phyloP scores from a whole-genome alignment of 2,888 invertebrate genomes.

The Acronicta aceris region DNA sequence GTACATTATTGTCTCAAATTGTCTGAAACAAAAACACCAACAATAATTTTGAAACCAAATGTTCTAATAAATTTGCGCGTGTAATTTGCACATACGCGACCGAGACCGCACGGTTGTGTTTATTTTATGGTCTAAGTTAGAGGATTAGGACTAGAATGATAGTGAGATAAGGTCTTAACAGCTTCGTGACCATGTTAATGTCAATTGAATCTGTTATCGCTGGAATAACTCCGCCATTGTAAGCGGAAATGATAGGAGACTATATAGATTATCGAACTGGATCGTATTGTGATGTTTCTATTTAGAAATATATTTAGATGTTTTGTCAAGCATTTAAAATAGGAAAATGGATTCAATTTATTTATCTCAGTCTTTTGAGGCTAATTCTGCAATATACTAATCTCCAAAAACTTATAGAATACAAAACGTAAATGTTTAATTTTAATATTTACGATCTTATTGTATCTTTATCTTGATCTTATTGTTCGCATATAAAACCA shows the following conservation, averaged over 20 bases:
- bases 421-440: no score
- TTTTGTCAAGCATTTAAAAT: no score
- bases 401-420: no score
- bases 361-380: no score
- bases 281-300: no score
- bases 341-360: no score
- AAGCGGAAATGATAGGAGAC: background rate
- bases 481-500: no score
- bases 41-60: constrained; percentile 69
- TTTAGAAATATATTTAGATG: no score
- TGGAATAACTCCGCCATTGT: background rate
- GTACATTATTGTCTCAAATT: constrained; percentile 50
- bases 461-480: no score
- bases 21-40: constrained; percentile 56
- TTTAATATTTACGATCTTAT: no score
- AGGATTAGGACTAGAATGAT: constrained; percentile 30
- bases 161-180: constrained; percentile 28
- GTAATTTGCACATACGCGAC: constrained; percentile 80
- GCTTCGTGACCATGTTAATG: constrained; percentile 20
- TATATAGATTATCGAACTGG: background rate
- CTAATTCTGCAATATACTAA: no score
- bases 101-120: constrained; percentile 72
- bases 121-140: constrained; percentile 60
- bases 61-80: constrained; percentile 75
- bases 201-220: constrained; percentile 10